Evolutionary conservation across 2,888 invertebrate species (phyloP).

Genomic region (Brenthis ino): DNA sequence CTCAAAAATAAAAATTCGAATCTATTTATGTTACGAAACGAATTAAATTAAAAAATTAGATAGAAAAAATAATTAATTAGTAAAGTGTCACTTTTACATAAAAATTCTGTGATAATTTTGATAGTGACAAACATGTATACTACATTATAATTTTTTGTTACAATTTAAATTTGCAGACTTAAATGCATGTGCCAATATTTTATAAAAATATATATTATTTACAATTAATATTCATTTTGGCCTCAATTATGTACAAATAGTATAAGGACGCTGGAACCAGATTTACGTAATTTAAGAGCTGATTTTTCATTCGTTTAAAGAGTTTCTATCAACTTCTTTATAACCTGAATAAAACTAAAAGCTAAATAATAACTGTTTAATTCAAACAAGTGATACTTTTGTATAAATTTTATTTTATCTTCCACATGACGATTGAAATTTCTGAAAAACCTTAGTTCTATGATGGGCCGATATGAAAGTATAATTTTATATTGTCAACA

Average conservation of each 20-base stretch:
- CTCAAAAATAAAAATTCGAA: constrained; percentile 14
- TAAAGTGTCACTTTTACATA: constrained; percentile 32
- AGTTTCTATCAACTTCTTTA: no score
- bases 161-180: not conserved
- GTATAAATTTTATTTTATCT: no score
- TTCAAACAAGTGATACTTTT: no score
- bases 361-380: no score
- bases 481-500: not conserved
- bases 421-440: no score
- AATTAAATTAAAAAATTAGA: constrained; percentile 35
- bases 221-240: constrained; percentile 3
- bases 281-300: no score
- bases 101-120: constrained; percentile 44
- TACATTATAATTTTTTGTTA: constrained; percentile 15
- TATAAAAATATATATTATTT: constrained; percentile 12
- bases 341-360: no score
- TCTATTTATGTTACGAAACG: constrained; percentile 21
- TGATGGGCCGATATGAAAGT: not conserved
- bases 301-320: no score
- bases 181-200: constrained; percentile 14
- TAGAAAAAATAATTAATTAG: constrained; percentile 30
- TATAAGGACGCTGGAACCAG: not conserved
- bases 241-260: constrained; percentile 5
- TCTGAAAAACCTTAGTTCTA: no score
- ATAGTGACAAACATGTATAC: constrained; percentile 37